Evolutionary conservation across 2,888 invertebrate genomes (phyloP), one percentile per base, ranked within the genome.

Genomic region (Drosophila lutescens): DNA sequence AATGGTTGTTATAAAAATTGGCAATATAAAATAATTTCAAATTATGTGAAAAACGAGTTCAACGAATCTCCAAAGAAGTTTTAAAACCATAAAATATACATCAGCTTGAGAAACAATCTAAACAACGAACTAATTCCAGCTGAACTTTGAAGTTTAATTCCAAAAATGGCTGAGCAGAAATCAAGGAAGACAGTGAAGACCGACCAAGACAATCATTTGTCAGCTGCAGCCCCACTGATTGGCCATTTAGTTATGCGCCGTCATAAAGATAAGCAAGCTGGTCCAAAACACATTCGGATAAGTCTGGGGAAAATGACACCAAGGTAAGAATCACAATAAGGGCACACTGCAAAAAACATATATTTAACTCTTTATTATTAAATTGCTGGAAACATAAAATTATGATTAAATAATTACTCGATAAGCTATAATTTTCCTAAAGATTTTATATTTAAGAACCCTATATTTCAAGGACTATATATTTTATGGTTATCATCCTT

Each of bases 181-280:
- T 17, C 40, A 46, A 40, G 46, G 41, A 38, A 46, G 8, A 38
- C 47, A 13, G 43, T 43, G 20, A 9, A 36, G 23, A 20, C 17
- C 53, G 15, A 43, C 32, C 43, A 62, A 55, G 61, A 34, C 61
- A 74, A 72, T 81, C 73, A 79, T 74, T 77, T 77, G 79, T 51
- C 54, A 79, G 71, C 62, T 74, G 71, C 67, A 79, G 62, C 53
- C 55, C 71, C 75, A 71, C 77, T 85, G 80, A 83, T 83, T 83
- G 80, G 65, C 67, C 78, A 78, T 85, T 83, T 77, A 77, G 83
- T 86, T 80, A 82, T 82, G 83, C 86, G 74, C 78, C 71, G 41
- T 74, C 75, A 75, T 80, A 85, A 76, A 82, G 83, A 83, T 82
- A 82, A 80, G 76, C 72, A 74, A 76, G 46, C 66, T 26, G 46